Percentiles rank a stretch among this genome's conserved stretches.
Evolutionary conservation across 2,797 vertebrate species (phyloP).

Genomic region (Pipistrellus nathusii): DNA sequence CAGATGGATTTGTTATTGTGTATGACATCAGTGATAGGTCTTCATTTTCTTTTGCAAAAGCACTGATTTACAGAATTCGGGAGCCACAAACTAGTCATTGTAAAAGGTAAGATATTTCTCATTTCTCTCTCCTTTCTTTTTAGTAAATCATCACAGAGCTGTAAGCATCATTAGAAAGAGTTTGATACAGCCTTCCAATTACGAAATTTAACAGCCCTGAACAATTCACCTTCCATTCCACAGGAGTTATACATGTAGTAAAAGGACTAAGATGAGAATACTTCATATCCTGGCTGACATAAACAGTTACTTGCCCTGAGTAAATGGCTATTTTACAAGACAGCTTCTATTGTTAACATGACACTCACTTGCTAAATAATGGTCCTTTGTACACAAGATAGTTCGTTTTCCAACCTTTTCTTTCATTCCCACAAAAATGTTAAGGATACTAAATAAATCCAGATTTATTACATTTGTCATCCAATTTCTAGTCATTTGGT

Average conservation of each 20-base stretch:
- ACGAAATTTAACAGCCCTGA: conserved; percentile 83
- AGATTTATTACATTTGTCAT: conserved; percentile 66
- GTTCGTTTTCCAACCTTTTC: conserved; percentile 29
- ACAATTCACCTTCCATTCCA: conserved; percentile 78
- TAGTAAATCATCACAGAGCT: conserved; percentile 55
- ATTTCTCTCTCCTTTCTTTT: not conserved
- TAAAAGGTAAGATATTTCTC: conserved; percentile 89
- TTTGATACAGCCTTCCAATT: conserved; percentile 81
- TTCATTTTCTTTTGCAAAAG: conserved; percentile 92
- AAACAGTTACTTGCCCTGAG: conserved; percentile 73
- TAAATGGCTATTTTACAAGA: conserved; percentile 80
- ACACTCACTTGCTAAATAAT: conserved; percentile 72
- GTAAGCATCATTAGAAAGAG: conserved; percentile 79
- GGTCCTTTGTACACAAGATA: conserved; percentile 41
- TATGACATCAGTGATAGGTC: conserved; percentile 94
- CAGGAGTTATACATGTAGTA: conserved; percentile 77
- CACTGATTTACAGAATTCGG: conserved; percentile 90
- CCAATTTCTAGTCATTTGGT: conserved; percentile 59
- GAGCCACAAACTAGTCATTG: conserved; percentile 87
- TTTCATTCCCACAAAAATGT: conserved; percentile 56
- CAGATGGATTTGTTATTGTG: conserved; percentile 93
- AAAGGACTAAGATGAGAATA: conserved; percentile 75
- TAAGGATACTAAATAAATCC: conserved; percentile 72
- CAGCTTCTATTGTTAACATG: conserved; percentile 79
- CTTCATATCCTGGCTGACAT: conserved; percentile 77